Conservation (phyloP, 2,888 invertebrate species). For the Aphidoletes aphidimyza region DNA sequence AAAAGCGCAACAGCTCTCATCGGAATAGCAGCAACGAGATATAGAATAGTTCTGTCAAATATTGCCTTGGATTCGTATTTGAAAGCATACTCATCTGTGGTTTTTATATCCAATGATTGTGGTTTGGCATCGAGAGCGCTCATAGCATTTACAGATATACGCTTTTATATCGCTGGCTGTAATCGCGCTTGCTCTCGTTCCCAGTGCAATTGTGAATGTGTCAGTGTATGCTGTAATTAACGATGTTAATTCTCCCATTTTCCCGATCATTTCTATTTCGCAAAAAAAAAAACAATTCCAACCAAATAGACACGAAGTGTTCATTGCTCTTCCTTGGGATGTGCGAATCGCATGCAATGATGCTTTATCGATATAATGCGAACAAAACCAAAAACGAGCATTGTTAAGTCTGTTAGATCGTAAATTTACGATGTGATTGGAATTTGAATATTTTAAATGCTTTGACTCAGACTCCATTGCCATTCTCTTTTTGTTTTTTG, state of each 20-base stretch:
- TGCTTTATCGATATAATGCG: background rate
- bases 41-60: background rate
- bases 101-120: background rate
- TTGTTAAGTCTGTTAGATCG: slow-evolving; percentile 29
- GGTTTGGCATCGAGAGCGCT: too few species aligned
- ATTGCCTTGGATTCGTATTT: background rate
- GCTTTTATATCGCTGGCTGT: too few species aligned
- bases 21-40: too few species aligned
- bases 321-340: too few species aligned
- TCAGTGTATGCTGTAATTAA: slow-evolving; percentile 15
- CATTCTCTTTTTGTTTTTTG: background rate
- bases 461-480: background rate
- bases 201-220: background rate
- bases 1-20: background rate
- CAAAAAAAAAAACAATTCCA: too few species aligned
- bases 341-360: background rate
- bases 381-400: background rate
- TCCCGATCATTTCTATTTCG: slow-evolving; percentile 41
- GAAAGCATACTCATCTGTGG: slow-evolving; percentile 43
- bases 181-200: too few species aligned
- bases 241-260: slow-evolving; percentile 17
- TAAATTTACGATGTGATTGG: slow-evolving; percentile 54
- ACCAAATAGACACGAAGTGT: too few species aligned
- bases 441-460: slow-evolving; percentile 51
- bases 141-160: background rate